Evolutionary conservation across 1,140 invertebrate species (phyloP), one percentile per base, ranked within the genome.

Genomic region (Arion vulgaris): DNA sequence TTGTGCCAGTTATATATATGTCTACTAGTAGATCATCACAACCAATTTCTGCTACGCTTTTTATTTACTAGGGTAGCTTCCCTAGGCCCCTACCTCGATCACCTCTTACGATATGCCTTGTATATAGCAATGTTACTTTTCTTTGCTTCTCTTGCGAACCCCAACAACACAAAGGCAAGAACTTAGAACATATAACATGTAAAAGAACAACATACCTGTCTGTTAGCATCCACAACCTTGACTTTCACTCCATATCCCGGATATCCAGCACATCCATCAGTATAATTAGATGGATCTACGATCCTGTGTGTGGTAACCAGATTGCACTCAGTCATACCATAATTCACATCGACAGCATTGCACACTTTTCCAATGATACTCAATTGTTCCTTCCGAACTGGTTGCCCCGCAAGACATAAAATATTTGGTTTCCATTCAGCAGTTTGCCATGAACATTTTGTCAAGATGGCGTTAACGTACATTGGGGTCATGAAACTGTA

Each of bases 301-400:
- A 85, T 66, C 36, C 81, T 66, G n/a, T 69, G 69, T 5, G 82
- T 83, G 32, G 82, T 36, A 11, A 85, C 78, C n/a, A 83, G 39
- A 23, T 81, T 81, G 57, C 79, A 78, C 53, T 85, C 84, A 13
- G 84, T 85, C 15, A 78, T 83, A 11, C 82, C 84, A 71, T 85
- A 85, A 78, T 83, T 83, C 41, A 83, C 78, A 51, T 83, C 79
- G 9, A 85, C 69, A 69, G 75, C 34, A 2, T 82, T 51, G 45
- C 82, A 83, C 38, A 85, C 45, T 32, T 80, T 66, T 9, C 83
- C 83, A 38, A 83, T 75, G 41, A 78, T 53, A 23, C 62, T 75
- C 57, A 83, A 39, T 9, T 13, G 45, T 4, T 34, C 62, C 39
- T 80, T 39, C 75, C 83, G 83, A 28, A 85, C 51, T 71, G 84